A percentile compares a stretch with the other conserved stretches of the same genome.
phyloP scores from a whole-genome alignment of 2,888 invertebrate genomes.

The Hartigia nigra region DNA sequence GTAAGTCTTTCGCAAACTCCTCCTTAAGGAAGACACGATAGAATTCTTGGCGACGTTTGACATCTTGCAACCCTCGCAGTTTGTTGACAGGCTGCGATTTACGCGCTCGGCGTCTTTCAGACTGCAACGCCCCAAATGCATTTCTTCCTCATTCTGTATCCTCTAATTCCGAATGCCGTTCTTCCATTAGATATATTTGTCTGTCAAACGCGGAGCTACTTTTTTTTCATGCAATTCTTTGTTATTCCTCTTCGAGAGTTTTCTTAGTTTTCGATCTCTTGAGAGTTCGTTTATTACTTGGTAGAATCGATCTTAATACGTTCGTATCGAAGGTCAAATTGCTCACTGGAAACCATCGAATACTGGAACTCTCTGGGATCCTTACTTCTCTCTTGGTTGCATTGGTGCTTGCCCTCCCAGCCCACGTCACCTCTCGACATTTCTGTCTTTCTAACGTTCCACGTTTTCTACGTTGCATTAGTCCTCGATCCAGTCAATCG shows the following conservation, averaged over 20 bases:
- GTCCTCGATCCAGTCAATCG: neutral
- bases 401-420: neutral
- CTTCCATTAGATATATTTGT: neutral
- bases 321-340: neutral
- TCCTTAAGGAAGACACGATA: neutral
- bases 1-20: conserved; percentile 68
- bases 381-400: neutral
- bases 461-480: neutral
- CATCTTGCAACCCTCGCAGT: neutral
- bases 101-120: neutral
- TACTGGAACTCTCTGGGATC: neutral
- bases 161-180: neutral
- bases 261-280: neutral
- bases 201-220: neutral
- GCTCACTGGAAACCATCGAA: neutral
- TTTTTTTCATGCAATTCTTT: neutral
- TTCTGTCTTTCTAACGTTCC: neutral
- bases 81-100: neutral
- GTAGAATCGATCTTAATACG: neutral
- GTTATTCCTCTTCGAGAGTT: neutral
- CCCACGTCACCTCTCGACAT: neutral
- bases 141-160: neutral
- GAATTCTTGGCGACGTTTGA: neutral
- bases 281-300: neutral
- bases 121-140: neutral